These are phyloP conservation scores for Rhagium mordax DNA, from an alignment of 2,888 invertebrate genomes.

Conservation along the genomic window DNA sequence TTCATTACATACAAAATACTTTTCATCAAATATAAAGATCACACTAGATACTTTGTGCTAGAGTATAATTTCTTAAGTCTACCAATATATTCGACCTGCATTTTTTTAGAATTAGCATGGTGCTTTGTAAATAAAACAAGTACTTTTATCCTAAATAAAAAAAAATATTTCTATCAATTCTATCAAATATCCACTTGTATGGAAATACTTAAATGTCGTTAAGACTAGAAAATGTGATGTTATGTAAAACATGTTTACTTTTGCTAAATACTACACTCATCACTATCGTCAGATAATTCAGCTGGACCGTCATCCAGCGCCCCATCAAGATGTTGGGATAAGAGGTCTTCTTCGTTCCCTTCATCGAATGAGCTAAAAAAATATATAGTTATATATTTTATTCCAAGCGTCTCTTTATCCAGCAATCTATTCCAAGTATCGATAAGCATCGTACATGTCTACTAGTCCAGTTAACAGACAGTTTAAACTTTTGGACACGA, in stretches of 20 bases:
- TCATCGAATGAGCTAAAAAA: constrained; percentile 79
- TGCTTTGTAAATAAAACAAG: constrained; percentile 24
- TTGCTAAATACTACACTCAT: constrained; percentile 76
- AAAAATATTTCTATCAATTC: constrained; percentile 29
- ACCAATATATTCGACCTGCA: constrained; percentile 26
- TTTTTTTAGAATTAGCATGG: constrained; percentile 31
- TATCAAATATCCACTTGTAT: constrained; percentile 26
- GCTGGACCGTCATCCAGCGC: constrained; percentile 68
- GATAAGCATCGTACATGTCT: too few species aligned
- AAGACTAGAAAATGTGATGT: constrained; percentile 50
- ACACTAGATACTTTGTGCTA: constrained; percentile 53
- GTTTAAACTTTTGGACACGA: too few species aligned
- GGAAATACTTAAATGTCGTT: constrained; percentile 36
- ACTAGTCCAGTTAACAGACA: too few species aligned
- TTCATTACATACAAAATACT: constrained; percentile 58
- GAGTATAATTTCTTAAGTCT: constrained; percentile 40
- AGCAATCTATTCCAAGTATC: too few species aligned
- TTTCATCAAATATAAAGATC: constrained; percentile 56
- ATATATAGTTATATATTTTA: background rate
- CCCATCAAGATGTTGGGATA: constrained; percentile 77
- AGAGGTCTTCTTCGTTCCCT: constrained; percentile 76
- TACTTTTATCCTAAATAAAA: constrained; percentile 15
- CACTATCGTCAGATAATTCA: constrained; percentile 72
- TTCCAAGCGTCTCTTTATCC: background rate
- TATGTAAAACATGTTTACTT: constrained; percentile 38